Percentiles rank a stretch among this genome's conserved stretches.
phyloP scores from a whole-genome alignment of 2,113 vertebrate species.

The Maccullochella peelii region DNA sequence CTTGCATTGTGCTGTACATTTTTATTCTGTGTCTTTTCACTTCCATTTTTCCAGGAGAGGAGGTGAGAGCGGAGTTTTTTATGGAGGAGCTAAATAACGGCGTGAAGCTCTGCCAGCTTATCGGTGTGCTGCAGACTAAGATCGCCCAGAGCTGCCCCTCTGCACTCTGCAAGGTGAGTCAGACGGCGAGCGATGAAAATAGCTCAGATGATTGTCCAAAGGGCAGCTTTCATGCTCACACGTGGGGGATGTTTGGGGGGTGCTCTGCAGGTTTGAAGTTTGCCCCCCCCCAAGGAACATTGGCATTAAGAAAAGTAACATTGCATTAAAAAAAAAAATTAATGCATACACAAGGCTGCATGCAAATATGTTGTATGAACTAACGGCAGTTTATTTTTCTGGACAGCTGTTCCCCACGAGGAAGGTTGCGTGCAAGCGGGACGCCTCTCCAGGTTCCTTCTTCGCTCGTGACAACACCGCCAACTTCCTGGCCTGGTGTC shows the following conservation, averaged over 20 bases:
- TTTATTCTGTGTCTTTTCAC: background rate
- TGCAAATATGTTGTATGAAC: too few relatives aligned
- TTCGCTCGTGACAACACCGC: constrained; percentile 98
- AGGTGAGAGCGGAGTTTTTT: constrained; percentile 88
- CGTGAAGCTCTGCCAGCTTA: constrained; percentile 89
- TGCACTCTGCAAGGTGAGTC: constrained; percentile 86
- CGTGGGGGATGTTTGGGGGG: background rate
- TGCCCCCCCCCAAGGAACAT: too few relatives aligned
- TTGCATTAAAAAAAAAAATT: too few relatives aligned
- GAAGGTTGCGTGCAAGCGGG: constrained; percentile 92
- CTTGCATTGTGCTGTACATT: background rate
- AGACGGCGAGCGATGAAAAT: background rate
- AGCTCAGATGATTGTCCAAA: background rate
- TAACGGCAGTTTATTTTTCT: background rate
- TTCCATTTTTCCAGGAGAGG: constrained; percentile 69
- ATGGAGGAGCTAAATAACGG: constrained; percentile 85
- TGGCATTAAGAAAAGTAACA: too few relatives aligned
- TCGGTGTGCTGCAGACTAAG: constrained; percentile 89
- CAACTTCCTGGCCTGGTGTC: constrained; percentile 98
- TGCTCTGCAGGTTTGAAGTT: background rate
- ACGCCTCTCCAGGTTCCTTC: constrained; percentile 94
- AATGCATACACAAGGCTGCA: too few relatives aligned
- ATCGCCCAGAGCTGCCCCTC: constrained; percentile 84
- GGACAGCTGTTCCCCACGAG: constrained; percentile 88
- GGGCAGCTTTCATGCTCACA: constrained; percentile 1